Percentiles rank a stretch among this genome's conserved stretches.
phyloP scores from a whole-genome alignment of 2,113 vertebrate species.

The Anguilla japonica region DNA sequence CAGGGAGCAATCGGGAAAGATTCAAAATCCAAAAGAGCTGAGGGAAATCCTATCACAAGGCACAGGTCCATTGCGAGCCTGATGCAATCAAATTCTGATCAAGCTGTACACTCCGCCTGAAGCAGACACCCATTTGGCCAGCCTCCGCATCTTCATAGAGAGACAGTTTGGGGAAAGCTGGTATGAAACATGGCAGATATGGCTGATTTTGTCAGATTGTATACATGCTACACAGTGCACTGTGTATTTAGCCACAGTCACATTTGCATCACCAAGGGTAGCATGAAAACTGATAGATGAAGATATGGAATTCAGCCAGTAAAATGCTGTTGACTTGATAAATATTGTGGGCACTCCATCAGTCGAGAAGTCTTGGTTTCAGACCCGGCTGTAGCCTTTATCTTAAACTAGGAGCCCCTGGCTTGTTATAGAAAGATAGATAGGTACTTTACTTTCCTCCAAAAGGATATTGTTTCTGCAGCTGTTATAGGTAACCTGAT shows the following conservation, averaged over 20 bases:
- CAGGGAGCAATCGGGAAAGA: background rate
- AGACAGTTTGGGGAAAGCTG: background rate
- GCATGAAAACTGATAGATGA: background rate
- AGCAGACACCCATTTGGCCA: constrained; percentile 16
- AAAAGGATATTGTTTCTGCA: too few species aligned
- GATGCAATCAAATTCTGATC: constrained; percentile 63
- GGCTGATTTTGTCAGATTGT: background rate
- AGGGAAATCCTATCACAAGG: constrained; percentile 41
- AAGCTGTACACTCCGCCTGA: constrained; percentile 49
- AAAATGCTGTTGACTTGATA: background rate
- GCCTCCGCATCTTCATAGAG: background rate
- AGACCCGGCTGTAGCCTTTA: background rate
- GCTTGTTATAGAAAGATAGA: background rate
- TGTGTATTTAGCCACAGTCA: background rate
- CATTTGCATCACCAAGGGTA: background rate
- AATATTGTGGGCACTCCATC: background rate
- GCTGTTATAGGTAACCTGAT: background rate
- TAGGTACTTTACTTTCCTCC: background rate
- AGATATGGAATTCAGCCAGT: background rate
- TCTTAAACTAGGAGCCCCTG: background rate
- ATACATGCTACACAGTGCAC: background rate
- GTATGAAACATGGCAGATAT: background rate
- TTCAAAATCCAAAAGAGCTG: constrained; percentile 34
- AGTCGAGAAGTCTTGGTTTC: background rate
- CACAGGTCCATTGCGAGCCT: constrained; percentile 58